phyloP scores from a whole-genome alignment of 2,113 vertebrate species.

The Nothocercus julius region DNA sequence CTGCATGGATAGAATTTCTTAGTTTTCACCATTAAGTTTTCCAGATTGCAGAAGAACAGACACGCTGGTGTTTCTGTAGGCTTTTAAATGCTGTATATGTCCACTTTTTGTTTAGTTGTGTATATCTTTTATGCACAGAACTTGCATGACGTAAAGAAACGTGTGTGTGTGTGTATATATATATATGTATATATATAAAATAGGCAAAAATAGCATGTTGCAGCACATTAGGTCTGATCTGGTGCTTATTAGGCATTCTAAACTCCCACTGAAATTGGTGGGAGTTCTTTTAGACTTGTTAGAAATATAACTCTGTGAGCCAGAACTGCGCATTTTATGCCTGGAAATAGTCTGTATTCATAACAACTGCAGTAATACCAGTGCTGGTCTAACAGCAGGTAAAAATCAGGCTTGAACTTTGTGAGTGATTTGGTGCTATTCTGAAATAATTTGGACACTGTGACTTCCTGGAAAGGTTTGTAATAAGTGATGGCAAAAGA shows the following conservation, averaged over 20 bases:
- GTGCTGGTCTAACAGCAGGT: not conserved
- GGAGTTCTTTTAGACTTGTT: not conserved
- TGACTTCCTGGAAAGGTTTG: not conserved
- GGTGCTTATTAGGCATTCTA: slow-evolving; percentile 22
- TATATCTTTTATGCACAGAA: not conserved
- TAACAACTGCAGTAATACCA: not conserved
- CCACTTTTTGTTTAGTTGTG: not conserved
- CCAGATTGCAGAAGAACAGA: not conserved
- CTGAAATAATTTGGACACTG: slow-evolving; percentile 19
- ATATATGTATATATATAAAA: no score
- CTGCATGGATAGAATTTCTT: not conserved
- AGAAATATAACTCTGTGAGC: not conserved
- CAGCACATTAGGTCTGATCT: not conserved
- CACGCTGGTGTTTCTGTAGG: not conserved
- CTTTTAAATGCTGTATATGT: not conserved
- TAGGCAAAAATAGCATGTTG: not conserved
- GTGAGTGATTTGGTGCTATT: slow-evolving; percentile 8
- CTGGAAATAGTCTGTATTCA: not conserved
- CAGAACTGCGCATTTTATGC: not conserved
- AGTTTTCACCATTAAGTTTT: not conserved
- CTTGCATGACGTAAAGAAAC: not conserved
- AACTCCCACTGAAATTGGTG: slow-evolving; percentile 20
- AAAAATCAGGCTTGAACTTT: not conserved
- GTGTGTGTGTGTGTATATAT: no score
- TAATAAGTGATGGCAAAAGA: not conserved